Percentiles rank a stretch among this genome's conserved stretches.
These are phyloP conservation scores for Periophthalmus modestus DNA, from an alignment of 2,113 vertebrate species.

Conservation along the genomic window DNA sequence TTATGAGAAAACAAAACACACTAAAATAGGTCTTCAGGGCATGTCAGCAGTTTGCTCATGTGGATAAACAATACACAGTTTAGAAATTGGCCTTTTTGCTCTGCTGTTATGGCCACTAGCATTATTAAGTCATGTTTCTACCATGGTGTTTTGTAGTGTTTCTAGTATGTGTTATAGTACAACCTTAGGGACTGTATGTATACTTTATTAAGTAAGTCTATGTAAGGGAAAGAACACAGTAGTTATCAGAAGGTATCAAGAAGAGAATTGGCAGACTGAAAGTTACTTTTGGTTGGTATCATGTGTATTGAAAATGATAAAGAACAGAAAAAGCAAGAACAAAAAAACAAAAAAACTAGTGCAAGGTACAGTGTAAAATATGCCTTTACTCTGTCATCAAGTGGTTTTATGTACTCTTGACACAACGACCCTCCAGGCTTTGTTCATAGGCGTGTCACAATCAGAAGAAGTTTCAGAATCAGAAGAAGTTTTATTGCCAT, in stretches of 20 bases:
- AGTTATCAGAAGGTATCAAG: too few species aligned
- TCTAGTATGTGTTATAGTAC: constrained; percentile 11
- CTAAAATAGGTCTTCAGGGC: constrained; percentile 23
- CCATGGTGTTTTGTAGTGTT: not conserved
- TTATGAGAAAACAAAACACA: not conserved
- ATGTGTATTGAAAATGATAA: too few species aligned
- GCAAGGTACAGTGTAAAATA: too few species aligned
- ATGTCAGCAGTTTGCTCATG: constrained; percentile 38
- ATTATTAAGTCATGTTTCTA: constrained; percentile 44
- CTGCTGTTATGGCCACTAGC: constrained; percentile 61
- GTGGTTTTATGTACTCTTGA: constrained; percentile 1
- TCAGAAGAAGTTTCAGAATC: too few species aligned
- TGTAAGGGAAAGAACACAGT: too few species aligned
- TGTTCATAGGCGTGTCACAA: too few species aligned
- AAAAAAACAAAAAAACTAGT: too few species aligned
- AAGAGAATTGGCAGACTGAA: too few species aligned
- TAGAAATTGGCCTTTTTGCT: constrained; percentile 26
- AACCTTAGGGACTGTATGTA: not conserved
- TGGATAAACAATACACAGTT: constrained; percentile 13
- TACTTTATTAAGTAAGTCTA: too few species aligned
- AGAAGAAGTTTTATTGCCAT: too few species aligned
- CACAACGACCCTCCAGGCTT: constrained; percentile 15
- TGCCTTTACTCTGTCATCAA: constrained; percentile 16
- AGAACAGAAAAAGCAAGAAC: too few species aligned
- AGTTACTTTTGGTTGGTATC: too few species aligned